Evolutionary conservation across 2,888 invertebrate genomes (phyloP).

Genomic region (Deladenus siricidicola): DNA sequence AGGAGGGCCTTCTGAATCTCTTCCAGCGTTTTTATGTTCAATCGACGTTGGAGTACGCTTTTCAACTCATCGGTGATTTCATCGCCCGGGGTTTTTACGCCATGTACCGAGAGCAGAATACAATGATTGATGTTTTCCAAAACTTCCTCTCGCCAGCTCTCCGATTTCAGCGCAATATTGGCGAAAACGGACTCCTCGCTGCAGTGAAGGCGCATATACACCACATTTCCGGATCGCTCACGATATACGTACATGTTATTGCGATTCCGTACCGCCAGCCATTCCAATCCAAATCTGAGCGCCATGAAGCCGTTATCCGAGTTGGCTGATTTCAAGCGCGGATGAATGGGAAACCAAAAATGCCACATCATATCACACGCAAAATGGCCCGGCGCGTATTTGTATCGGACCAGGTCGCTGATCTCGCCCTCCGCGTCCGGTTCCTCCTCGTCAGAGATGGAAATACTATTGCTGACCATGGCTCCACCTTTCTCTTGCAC

Average conservation of each 20-base stretch:
- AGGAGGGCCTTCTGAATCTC: conserved; percentile 26
- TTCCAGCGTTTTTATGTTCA: conserved; percentile 23
- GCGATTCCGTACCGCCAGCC: conserved; percentile 29
- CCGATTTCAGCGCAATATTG: conserved; percentile 12
- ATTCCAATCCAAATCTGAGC: conserved; percentile 27
- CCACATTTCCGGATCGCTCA: conserved; percentile 24
- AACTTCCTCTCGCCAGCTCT: conserved; percentile 17
- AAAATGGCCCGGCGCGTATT: conserved; percentile 65
- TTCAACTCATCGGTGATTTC: conserved; percentile 18
- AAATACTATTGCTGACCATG: too few relatives aligned
- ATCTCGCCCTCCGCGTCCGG: conserved; percentile 7
- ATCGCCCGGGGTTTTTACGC: conserved; percentile 20
- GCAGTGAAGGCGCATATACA: conserved; percentile 40
- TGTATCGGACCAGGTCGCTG: conserved; percentile 23
- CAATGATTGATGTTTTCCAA: conserved; percentile 3
- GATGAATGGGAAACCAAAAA: conserved; percentile 65
- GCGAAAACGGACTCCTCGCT: conserved; percentile 21
- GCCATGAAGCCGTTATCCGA: conserved; percentile 19
- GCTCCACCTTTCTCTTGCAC: not conserved
- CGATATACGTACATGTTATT: conserved; percentile 27
- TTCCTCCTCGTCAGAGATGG: conserved; percentile 12
- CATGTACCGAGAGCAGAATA: conserved; percentile 21
- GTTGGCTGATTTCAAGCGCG: conserved; percentile 60
- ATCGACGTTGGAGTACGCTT: conserved; percentile 23
- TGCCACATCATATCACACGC: conserved; percentile 67